Conservation (phyloP, 2,888 invertebrate genomes). For the Thera obeliscata region DNA sequence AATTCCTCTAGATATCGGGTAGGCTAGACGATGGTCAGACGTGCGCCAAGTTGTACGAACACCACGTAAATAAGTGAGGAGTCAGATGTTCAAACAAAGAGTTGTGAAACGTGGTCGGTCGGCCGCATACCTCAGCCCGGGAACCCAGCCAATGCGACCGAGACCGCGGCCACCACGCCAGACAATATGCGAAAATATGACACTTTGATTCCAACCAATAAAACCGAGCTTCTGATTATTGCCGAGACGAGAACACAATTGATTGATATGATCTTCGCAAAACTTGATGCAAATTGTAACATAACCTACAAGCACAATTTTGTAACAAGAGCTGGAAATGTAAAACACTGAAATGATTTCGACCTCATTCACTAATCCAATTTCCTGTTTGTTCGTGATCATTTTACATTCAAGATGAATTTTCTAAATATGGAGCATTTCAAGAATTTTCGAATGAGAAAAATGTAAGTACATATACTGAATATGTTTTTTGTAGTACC, state of each 20-base stretch:
- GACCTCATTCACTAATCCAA: conserved; percentile 41
- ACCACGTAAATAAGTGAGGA: conserved; percentile 68
- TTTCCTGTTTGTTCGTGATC: conserved; percentile 37
- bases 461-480: too few relatives aligned
- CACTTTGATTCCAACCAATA: conserved; percentile 51
- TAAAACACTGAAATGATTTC: conserved; percentile 21
- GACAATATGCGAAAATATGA: conserved; percentile 62
- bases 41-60: conserved; percentile 61
- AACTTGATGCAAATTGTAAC: conserved; percentile 8
- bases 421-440: not conserved
- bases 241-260: conserved; percentile 21
- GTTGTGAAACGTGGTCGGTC: conserved; percentile 72
- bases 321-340: conserved; percentile 9
- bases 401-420: conserved; percentile 25
- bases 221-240: conserved; percentile 23
- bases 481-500: too few relatives aligned
- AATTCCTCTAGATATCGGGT: conserved; percentile 67
- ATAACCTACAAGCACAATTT: not conserved
- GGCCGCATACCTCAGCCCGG: conserved; percentile 71
- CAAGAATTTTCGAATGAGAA: too few relatives aligned
- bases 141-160: conserved; percentile 76
- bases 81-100: conserved; percentile 74
- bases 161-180: conserved; percentile 57
- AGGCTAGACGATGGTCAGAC: conserved; percentile 80
- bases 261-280: conserved; percentile 23